Evolutionary conservation across 2,888 invertebrate species (phyloP).

Genomic region (Parnassius glacialis): DNA sequence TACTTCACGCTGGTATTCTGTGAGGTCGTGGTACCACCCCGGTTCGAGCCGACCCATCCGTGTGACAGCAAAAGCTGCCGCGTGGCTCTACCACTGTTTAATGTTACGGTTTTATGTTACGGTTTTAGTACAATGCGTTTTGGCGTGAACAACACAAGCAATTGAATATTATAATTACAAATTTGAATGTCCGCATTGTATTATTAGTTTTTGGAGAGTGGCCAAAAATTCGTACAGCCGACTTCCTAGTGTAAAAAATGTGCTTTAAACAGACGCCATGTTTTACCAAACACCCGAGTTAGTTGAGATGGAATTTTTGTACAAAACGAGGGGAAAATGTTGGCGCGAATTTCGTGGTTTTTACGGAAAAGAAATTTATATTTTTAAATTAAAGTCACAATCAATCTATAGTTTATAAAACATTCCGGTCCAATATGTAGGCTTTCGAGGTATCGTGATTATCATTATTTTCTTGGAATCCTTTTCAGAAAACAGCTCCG

Average conservation of each 20-base stretch:
- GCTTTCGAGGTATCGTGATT: too few relatives aligned
- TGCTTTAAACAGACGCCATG: background rate
- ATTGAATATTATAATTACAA: background rate
- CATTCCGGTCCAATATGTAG: too few relatives aligned
- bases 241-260: constrained; percentile 1
- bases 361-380: background rate
- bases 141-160: background rate
- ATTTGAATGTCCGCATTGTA: background rate
- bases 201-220: background rate
- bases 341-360: background rate
- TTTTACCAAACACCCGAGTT: background rate
- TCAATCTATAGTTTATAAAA: too few relatives aligned
- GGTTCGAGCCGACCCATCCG: too few relatives aligned
- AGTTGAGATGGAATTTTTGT: background rate
- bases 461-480: too few relatives aligned
- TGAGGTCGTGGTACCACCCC: too few relatives aligned
- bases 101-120: too few relatives aligned
- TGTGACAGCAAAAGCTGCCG: too few relatives aligned
- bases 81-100: too few relatives aligned
- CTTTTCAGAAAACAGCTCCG: too few relatives aligned
- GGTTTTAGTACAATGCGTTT: background rate
- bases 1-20: too few relatives aligned
- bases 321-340: background rate
- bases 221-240: background rate
- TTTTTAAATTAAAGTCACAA: too few relatives aligned